Percentiles rank a stretch among this genome's conserved stretches.
These are phyloP conservation scores for Leistus spinibarbis DNA, from an alignment of 2,888 invertebrate species.

Conservation along the genomic window DNA sequence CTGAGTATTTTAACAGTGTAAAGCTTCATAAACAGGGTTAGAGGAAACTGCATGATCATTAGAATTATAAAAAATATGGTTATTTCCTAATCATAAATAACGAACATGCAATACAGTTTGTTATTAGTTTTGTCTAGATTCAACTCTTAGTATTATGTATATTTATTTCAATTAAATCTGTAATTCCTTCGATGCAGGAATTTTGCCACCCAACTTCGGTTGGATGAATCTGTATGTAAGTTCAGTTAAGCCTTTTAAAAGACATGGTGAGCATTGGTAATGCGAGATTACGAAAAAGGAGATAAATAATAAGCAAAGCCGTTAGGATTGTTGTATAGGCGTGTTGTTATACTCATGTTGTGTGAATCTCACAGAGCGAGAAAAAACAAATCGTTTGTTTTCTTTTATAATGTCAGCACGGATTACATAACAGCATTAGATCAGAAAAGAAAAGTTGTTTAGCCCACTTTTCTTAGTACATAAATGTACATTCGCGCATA, in stretches of 20 bases:
- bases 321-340: not conserved
- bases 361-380: not conserved
- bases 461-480: not conserved
- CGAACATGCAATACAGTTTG: too few relatives aligned
- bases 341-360: not conserved
- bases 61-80: too few relatives aligned
- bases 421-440: not conserved
- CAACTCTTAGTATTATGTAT: too few relatives aligned
- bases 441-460: not conserved
- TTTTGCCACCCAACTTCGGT: not conserved
- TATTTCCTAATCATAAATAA: too few relatives aligned
- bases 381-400: not conserved
- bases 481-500: not conserved
- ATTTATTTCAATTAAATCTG: too few relatives aligned
- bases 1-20: not conserved
- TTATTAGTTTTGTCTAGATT: too few relatives aligned
- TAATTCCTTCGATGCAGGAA: too few relatives aligned
- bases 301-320: not conserved
- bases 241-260: not conserved
- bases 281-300: not conserved
- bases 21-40: not conserved
- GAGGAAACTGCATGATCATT: conserved; percentile 15
- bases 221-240: not conserved
- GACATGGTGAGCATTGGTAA: not conserved
- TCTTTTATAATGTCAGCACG: not conserved